A percentile compares a stretch with the other conserved stretches of the same genome.
Evolutionary conservation across 2,113 vertebrate genomes (phyloP).

Genomic region (Otolemur garnettii): DNA sequence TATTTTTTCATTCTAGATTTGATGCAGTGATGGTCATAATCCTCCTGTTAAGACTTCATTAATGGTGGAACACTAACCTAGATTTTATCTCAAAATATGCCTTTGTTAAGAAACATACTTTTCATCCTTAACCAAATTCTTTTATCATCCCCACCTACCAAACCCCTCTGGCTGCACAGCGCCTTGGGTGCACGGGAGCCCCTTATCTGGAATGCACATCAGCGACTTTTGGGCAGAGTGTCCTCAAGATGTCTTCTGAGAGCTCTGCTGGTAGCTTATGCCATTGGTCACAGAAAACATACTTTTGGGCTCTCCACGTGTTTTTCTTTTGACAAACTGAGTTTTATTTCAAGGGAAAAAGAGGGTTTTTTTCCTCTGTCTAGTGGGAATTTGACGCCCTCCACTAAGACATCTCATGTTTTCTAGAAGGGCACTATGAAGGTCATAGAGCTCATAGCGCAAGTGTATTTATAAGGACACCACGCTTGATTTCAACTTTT

Average conservation of each 20-base stretch:
- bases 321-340: not conserved
- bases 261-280: not conserved
- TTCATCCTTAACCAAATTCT: conserved; percentile 41
- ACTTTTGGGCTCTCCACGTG: not conserved
- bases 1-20: conserved; percentile 93
- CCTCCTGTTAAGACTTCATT: conserved; percentile 89
- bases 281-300: conserved; percentile 35
- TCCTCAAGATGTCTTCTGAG: conserved; percentile 3
- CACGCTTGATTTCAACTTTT: not conserved
- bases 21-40: conserved; percentile 92
- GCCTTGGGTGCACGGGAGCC: not conserved
- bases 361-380: not conserved
- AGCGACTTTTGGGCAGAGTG: not conserved
- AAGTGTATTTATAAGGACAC: not conserved
- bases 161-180: not conserved
- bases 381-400: not conserved
- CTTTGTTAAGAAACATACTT: conserved; percentile 84
- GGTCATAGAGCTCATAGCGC: not conserved
- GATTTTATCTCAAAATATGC: conserved; percentile 88
- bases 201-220: conserved; percentile 7
- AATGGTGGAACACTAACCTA: conserved; percentile 86
- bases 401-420: not conserved
- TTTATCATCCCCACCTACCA: not conserved
- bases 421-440: not conserved
- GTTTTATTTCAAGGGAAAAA: conserved; percentile 47